Base-by-base conservation (phyloP, 1,140 invertebrate species). In the Neodiprion virginianus region DNA sequence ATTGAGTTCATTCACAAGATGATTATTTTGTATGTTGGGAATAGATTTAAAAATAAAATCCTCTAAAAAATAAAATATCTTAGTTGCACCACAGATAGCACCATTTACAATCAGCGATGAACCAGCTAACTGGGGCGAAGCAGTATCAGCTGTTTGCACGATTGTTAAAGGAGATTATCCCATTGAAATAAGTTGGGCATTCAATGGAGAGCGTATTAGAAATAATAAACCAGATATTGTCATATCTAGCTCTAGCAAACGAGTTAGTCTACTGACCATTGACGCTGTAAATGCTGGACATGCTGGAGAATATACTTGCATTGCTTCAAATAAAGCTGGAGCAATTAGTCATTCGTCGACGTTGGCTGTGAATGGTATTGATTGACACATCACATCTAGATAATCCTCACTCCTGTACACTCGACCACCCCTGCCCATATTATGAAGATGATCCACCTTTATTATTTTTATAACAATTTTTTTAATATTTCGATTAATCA, bases 271-370 rank as follows among this genome's bases (percentile, higher is more conserved):
- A 72, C 79, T 95, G 73, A 93, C 92, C 23, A 95, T 96, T 76
- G 93, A 95, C 77, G 92, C 93, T 14, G 93, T 94, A 5, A 91
- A 91, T 81, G 92, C 93, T 73, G 89, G 91, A 75, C 93, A 95
- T 86, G 92, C 91, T 77, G 95, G 94, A 65, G 94, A 95, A 83
- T 95, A 95, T 80, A 94, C 93, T 23, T 95, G 95, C 82, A 90
- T 90, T 23, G 96, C 94, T 17, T 92, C 91, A 78, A 97, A 97
- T 86, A 87, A 86, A 67, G 94, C 93, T 53, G 94, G 94, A 68
- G 90, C 89, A 21, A 90, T 91, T 48, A 91, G 91, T 75, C 92
- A 93, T 83, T 92, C 93, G 12, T 92, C 94, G 28, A 85, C 89
- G 69, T 86, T 96, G 79, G 89, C 92, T 81, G 94, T 96, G 72